Evolutionary conservation across 2,888 invertebrate species (phyloP), one percentile per base, ranked within the genome.

Genomic region (Drosophila helvetica): DNA sequence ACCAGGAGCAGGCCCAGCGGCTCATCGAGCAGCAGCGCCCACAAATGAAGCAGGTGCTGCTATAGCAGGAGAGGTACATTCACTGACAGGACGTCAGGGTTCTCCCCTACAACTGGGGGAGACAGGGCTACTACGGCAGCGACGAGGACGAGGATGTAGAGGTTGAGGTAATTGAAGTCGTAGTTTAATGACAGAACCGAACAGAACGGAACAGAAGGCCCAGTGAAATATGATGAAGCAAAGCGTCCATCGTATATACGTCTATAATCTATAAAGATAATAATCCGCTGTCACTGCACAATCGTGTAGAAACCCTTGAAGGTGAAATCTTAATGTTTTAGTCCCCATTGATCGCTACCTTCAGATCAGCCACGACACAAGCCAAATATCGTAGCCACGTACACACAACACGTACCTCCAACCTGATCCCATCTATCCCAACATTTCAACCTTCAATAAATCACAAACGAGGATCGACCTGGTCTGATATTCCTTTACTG

Each of bases 31-130:
- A 63, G 8, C 59, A 80, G 9, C 57, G 77, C 33, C 90, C 86
- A 2, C 70, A 79, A 46, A 58, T 88, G 53, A 80, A 80, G 64
- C 78, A 80, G 25, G 75, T 77, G 52, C 50, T 76, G 38, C 69
- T 88, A 74, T 89, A 89, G 88, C 88, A 82, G 78, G 88, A 89
- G 70, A 79, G 87, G 64, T 64, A 76, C 8, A 87, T 85, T 50
- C 73, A 85, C 73, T 82, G 82, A 82, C 81, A 60, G 7, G 61
- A 76, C 50, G 82, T 72, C 22, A 52, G 57, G 61, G 62, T 69
- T 45, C 76, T 70, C 6, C 60, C 85, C 7, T 64, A 46, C 8
- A 70, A 71, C 1, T 87, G 76, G 64, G 76, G 66, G 6, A 45
- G 46, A 8, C 30, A 19, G 9, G 73, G 54, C 12, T 58, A 59